A percentile compares a stretch with the other conserved stretches of the same genome.
phyloP scores from a whole-genome alignment of 2,113 vertebrate genomes.

The Lipotes vexillifer region DNA sequence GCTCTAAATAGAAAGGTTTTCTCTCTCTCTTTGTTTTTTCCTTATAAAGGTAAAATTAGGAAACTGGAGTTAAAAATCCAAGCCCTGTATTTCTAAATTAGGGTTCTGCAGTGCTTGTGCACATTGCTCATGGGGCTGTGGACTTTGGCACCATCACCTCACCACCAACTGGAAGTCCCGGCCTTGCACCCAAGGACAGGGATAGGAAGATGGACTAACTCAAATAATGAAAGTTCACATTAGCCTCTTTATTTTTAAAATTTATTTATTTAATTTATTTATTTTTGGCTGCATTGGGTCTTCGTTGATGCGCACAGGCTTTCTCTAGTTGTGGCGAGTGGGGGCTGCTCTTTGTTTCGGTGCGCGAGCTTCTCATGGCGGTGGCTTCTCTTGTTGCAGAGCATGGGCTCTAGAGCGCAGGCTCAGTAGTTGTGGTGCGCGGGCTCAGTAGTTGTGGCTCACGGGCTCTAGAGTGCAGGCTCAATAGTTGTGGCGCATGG shows the following conservation, averaged over 20 bases:
- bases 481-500: too few species aligned
- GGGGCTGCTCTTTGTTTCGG: too few species aligned
- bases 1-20: constrained; percentile 30
- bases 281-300: too few species aligned
- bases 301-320: too few species aligned
- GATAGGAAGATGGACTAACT: background rate
- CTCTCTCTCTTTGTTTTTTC: background rate
- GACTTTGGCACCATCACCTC: background rate
- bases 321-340: too few species aligned
- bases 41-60: background rate
- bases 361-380: too few species aligned
- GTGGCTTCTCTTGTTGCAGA: too few species aligned
- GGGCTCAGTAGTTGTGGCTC: too few species aligned
- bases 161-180: background rate
- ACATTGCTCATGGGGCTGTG: background rate
- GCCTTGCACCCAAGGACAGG: background rate
- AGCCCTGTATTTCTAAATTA: background rate
- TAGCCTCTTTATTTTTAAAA: background rate
- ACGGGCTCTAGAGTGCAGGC: too few species aligned
- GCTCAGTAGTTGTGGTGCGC: too few species aligned
- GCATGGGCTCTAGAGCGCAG: too few species aligned
- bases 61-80: constrained; percentile 8
- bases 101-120: background rate
- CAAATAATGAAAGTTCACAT: constrained; percentile 37
- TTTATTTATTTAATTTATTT: too few species aligned